Base-by-base conservation (phyloP, 1,140 invertebrate genomes). In the Triops cancriformis region DNA sequence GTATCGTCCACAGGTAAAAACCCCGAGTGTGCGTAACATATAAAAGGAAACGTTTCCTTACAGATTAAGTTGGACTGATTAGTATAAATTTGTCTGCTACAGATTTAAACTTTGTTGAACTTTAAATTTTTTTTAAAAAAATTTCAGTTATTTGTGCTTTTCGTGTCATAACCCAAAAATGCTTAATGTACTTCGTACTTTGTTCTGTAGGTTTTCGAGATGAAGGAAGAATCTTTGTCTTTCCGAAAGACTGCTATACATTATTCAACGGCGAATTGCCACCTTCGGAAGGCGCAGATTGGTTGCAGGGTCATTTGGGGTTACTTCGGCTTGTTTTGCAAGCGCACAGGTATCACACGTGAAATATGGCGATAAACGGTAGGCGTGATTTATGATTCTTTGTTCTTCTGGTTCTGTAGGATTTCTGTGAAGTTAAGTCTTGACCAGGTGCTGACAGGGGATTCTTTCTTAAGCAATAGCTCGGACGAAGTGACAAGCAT, bases 351-450 rank as follows among this genome's bases (percentile, higher is more conserved):
- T 86, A 64, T 64, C 23, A 64, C 51, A 18, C 9, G 14, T 18
- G 14, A 64, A n/a, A 9, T 64, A 64, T 23, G 81, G 77, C 73
- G 31, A 37, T 72, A 42, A 23, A 26, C 26, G 18, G 41, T 26
- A 10, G 26, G 73, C n/a, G n/a, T 28, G n/a, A 64, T 64, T 64
- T 4, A 18, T 64, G n/a, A 64, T 64, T 6, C 23, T 64, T 64
- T 64, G 43, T 11, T 42, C 72, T 73, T 77, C 80, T 26, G 31
- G 31, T 37, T 37, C 31, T 37, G 31, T 80, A 87, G 85, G 76
- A 85, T 85, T 81, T 84, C 85, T 11, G 84, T 86, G 64, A 88
- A 88, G 80, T 79, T 87, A 76, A 84, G 86, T 80, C 80, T 88
- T 43, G 87, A 88, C 80, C 85, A 86, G 77, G 81, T 83, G 12